These are phyloP conservation scores for Hypselothyrea guttata DNA, from an alignment of 2,888 invertebrate species.

Conservation along the genomic window DNA sequence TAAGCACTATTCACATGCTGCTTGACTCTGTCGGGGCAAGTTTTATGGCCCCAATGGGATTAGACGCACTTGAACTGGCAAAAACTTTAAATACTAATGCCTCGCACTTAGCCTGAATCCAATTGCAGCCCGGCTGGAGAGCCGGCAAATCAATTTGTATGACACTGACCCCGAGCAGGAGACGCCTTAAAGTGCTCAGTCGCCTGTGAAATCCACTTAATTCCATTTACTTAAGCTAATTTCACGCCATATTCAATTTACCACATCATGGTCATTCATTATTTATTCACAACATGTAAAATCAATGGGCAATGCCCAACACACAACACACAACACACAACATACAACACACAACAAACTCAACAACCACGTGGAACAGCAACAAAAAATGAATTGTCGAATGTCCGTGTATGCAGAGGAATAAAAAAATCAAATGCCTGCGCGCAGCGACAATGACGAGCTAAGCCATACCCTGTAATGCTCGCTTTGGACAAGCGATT, in stretches of 20 bases:
- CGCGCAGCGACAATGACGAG: neutral
- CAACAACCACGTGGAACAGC: too few species aligned
- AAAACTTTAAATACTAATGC: neutral
- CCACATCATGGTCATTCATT: conserved; percentile 79
- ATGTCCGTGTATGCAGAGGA: conserved; percentile 32
- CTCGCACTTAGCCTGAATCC: neutral
- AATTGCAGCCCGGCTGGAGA: too few species aligned
- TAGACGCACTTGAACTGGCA: conserved; percentile 8
- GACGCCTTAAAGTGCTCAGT: conserved; percentile 32
- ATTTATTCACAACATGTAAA: conserved; percentile 81
- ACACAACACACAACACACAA: conserved; percentile 18
- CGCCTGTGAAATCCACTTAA: conserved; percentile 79
- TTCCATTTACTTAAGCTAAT: conserved; percentile 80
- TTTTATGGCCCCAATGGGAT: conserved; percentile 35
- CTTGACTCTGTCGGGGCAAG: conserved; percentile 18
- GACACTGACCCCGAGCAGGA: too few species aligned
- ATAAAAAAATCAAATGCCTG: conserved; percentile 10
- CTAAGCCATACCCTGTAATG: neutral
- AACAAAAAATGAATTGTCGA: conserved; percentile 65
- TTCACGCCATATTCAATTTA: conserved; percentile 80
- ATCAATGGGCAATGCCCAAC: conserved; percentile 67
- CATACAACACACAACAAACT: conserved; percentile 3
- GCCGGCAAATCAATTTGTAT: neutral
- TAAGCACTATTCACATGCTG: conserved; percentile 30
- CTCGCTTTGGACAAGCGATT: too few species aligned